phyloP scores from a whole-genome alignment of 2,888 invertebrate genomes.

The Cancer borealis region DNA sequence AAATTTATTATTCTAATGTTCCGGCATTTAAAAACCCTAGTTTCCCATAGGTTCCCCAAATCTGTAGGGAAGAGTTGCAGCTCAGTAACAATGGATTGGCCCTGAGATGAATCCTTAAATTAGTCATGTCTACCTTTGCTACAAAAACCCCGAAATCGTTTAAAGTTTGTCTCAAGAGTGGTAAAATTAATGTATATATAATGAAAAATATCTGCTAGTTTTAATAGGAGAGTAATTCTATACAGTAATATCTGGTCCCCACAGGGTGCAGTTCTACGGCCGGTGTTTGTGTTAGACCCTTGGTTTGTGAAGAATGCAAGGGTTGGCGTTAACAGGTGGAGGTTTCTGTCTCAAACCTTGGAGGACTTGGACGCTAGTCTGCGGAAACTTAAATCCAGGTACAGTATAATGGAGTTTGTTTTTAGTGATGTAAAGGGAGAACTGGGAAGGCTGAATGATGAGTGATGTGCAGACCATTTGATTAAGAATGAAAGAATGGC shows the following conservation, averaged over 20 bases:
- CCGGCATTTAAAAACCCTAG: no score
- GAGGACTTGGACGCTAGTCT: slow-evolving; percentile 83
- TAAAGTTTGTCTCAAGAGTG: no score
- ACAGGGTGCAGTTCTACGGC: slow-evolving; percentile 66
- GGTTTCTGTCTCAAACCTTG: slow-evolving; percentile 84
- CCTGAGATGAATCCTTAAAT: no score
- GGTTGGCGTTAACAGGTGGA: slow-evolving; percentile 84
- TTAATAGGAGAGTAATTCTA: neutral
- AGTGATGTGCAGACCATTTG: neutral
- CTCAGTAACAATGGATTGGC: no score
- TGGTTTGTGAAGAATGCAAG: slow-evolving; percentile 82
- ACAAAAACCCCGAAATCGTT: no score
- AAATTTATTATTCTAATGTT: no score
- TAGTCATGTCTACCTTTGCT: no score
- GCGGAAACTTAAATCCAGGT: slow-evolving; percentile 82
- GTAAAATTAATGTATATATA: no score
- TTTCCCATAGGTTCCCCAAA: no score
- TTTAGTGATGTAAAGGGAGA: neutral
- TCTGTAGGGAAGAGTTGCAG: no score
- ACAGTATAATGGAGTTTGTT: neutral
- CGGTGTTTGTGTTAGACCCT: slow-evolving; percentile 75
- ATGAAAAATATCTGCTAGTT: neutral
- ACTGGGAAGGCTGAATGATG: neutral
- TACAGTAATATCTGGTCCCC: neutral
- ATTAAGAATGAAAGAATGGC: neutral